Conservation (phyloP, 2,113 vertebrate species). For the Leptobrachium ailaonicum region DNA sequence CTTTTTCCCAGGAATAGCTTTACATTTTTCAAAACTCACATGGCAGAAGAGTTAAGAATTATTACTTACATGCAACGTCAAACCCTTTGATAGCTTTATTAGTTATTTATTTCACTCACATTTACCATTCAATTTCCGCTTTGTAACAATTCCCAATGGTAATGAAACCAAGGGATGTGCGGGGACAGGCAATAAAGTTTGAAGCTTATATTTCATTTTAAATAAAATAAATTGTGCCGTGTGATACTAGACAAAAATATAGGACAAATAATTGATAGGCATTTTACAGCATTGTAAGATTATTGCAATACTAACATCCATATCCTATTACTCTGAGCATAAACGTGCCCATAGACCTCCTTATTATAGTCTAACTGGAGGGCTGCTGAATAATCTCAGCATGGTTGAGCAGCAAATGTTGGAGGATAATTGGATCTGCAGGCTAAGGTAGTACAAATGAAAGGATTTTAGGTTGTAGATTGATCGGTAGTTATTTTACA, state of each 20-base stretch:
- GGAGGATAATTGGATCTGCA: conserved; percentile 68
- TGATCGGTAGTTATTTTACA: conserved; percentile 60
- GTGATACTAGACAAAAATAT: conserved; percentile 25
- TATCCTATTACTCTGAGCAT: conserved; percentile 56
- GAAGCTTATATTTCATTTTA: conserved; percentile 42
- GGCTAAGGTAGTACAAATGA: conserved; percentile 56
- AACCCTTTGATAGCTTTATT: conserved; percentile 39
- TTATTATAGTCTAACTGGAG: conserved; percentile 68
- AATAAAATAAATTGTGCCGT: conserved; percentile 27
- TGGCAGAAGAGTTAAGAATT: conserved; percentile 1
- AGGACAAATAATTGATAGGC: conserved; percentile 43
- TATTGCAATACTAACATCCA: conserved; percentile 53
- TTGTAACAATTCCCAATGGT: conserved; percentile 23
- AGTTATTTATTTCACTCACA: conserved; percentile 48
- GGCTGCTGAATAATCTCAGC: conserved; percentile 63
- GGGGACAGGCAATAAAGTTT: conserved; percentile 41
- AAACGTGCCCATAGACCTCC: conserved; percentile 58
- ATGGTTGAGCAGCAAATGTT: conserved; percentile 69
- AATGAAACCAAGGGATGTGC: conserved; percentile 33
- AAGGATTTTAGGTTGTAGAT: conserved; percentile 55
- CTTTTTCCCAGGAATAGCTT: not conserved
- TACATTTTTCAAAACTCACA: not conserved
- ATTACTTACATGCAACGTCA: conserved; percentile 17
- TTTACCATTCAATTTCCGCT: conserved; percentile 43
- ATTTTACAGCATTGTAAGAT: conserved; percentile 50